A percentile compares a stretch with the other conserved stretches of the same genome.
Conservation (phyloP, 2,797 vertebrate species). For the Hirundo rustica region DNA sequence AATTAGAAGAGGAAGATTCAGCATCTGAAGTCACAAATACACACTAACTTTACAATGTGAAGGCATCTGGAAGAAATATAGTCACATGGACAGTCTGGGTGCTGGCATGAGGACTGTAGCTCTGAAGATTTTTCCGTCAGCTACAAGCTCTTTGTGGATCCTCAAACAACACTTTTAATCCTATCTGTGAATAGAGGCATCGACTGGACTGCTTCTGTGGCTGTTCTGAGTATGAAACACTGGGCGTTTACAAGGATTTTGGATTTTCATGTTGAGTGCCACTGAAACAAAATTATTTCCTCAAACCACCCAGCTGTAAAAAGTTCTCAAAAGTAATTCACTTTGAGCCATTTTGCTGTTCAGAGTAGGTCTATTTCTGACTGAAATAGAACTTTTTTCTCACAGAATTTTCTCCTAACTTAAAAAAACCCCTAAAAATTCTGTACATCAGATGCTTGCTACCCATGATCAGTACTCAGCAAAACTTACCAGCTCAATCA, state of each 20-base stretch:
- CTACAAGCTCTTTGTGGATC: background rate
- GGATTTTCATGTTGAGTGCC: background rate
- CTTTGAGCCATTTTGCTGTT: background rate
- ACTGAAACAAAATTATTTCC: background rate
- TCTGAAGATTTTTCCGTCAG: background rate
- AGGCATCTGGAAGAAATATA: constrained; percentile 63
- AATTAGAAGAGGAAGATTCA: constrained; percentile 57
- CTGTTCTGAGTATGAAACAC: background rate
- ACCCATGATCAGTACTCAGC: background rate
- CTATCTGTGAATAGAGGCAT: background rate
- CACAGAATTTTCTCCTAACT: background rate
- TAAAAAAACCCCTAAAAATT: background rate
- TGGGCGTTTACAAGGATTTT: background rate
- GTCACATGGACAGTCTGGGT: constrained; percentile 26
- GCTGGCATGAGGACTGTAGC: background rate
- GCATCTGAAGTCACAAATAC: constrained; percentile 51
- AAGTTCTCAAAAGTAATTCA: background rate
- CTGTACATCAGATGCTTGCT: background rate
- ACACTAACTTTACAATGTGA: constrained; percentile 31
- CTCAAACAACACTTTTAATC: background rate
- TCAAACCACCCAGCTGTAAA: background rate
- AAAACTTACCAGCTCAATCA: background rate
- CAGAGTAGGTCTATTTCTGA: background rate
- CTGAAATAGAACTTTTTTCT: background rate
- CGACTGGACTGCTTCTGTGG: background rate